These are phyloP conservation scores for Charanyca ferruginea DNA, from an alignment of 2,888 invertebrate species.

Conservation along the genomic window DNA sequence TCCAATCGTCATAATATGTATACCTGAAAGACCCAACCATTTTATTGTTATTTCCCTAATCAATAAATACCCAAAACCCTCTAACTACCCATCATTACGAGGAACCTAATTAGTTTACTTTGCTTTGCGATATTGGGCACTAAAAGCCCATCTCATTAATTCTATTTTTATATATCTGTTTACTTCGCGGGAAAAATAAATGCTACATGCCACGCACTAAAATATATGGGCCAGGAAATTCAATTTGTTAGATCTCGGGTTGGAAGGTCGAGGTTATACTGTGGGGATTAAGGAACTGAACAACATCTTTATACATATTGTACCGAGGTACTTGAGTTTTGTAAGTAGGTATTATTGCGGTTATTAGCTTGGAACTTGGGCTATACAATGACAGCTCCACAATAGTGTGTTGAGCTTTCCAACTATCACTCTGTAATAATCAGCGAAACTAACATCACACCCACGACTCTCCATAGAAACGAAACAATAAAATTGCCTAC, in stretches of 20 bases:
- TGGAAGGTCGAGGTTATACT: conserved; percentile 38
- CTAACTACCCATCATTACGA: conserved; percentile 17
- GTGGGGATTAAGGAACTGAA: conserved; percentile 25
- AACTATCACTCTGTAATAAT: too few relatives aligned
- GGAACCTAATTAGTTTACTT: conserved; percentile 31
- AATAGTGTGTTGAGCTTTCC: not conserved
- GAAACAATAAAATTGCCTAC: too few relatives aligned
- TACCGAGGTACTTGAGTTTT: conserved; percentile 3
- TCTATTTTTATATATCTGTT: conserved; percentile 51
- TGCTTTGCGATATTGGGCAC: conserved; percentile 25
- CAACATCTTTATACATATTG: conserved; percentile 22
- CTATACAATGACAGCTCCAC: not conserved
- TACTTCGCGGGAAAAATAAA: conserved; percentile 46
- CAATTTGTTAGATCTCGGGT: conserved; percentile 54
- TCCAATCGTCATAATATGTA: not conserved
- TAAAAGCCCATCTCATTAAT: conserved; percentile 23
- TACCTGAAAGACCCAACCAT: not conserved
- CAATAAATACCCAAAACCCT: conserved; percentile 8
- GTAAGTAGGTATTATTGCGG: not conserved
- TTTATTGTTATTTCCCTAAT: not conserved
- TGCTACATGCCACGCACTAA: conserved; percentile 45
- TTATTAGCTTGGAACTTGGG: not conserved
- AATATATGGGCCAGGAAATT: conserved; percentile 57
- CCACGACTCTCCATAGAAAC: too few relatives aligned
- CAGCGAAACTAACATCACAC: not conserved